Evolutionary conservation across 1,140 invertebrate species (phyloP).

Genomic region (Pseudomyrmex flavicornis): DNA sequence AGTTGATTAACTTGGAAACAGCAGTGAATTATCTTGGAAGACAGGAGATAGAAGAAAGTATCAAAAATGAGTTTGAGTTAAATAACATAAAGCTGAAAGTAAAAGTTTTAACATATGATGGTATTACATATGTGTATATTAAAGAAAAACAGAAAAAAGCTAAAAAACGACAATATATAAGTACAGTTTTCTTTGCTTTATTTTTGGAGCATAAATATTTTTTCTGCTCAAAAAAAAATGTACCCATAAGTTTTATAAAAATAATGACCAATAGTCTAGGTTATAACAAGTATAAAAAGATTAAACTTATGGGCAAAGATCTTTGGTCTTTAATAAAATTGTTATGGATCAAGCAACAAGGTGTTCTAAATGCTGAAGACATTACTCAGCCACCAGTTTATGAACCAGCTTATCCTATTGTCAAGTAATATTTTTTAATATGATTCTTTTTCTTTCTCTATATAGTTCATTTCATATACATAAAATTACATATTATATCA

Average conservation of each 20-base stretch:
- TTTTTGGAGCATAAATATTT: slow-evolving; percentile 75
- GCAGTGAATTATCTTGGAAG: slow-evolving; percentile 15
- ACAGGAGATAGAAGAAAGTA: slow-evolving; percentile 60
- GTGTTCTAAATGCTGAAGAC: slow-evolving; percentile 39
- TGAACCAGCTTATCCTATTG: slow-evolving; percentile 43
- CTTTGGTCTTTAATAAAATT: slow-evolving; percentile 77
- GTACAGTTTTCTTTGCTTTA: slow-evolving; percentile 73
- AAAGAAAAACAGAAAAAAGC: slow-evolving; percentile 45
- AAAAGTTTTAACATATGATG: slow-evolving; percentile 62
- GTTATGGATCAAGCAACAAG: slow-evolving; percentile 71
- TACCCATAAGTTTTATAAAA: slow-evolving; percentile 58
- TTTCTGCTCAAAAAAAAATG: slow-evolving; percentile 74
- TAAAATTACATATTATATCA: not conserved
- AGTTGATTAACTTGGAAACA: slow-evolving; percentile 57
- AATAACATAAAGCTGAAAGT: slow-evolving; percentile 66
- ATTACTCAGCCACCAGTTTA: slow-evolving; percentile 48
- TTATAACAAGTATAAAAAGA: slow-evolving; percentile 64
- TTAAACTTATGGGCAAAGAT: slow-evolving; percentile 76
- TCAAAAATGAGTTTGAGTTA: slow-evolving; percentile 61
- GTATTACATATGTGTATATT: slow-evolving; percentile 72
- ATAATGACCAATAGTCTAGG: slow-evolving; percentile 71
- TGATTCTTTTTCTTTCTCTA: slow-evolving; percentile 7
- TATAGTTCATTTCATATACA: not conserved
- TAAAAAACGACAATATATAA: not conserved
- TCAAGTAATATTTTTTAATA: slow-evolving; percentile 62